A percentile compares a stretch with the other conserved stretches of the same genome.
Evolutionary conservation across 1,140 invertebrate species (phyloP).

Genomic region (Hirudo medicinalis): DNA sequence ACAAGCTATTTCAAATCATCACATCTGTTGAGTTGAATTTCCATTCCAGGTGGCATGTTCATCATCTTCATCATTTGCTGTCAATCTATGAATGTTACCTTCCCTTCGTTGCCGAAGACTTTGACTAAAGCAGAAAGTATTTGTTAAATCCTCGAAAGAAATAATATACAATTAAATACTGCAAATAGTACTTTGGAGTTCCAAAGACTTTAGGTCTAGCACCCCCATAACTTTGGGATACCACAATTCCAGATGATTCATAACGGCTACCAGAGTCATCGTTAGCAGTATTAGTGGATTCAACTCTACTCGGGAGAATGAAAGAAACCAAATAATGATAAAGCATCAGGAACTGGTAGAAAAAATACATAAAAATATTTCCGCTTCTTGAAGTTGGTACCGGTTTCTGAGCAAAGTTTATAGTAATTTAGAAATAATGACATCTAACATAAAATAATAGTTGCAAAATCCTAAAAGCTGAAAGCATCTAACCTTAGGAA

Average conservation of each 20-base stretch:
- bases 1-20: not conserved
- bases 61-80: conserved; percentile 16
- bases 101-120: not conserved
- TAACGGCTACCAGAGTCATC: not conserved
- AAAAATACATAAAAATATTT: too few relatives aligned
- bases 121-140: not conserved
- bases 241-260: not conserved
- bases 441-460: not conserved
- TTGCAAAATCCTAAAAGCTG: not conserved
- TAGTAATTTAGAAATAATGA: not conserved
- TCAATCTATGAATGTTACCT: conserved; percentile 12
- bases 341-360: too few relatives aligned
- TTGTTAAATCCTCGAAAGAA: not conserved
- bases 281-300: not conserved
- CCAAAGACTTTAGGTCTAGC: not conserved
- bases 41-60: conserved; percentile 18
- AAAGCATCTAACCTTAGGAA: not conserved
- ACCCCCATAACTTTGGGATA: not conserved
- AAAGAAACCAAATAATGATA: not conserved
- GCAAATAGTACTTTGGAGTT: not conserved
- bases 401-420: not conserved
- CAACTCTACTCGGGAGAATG: not conserved
- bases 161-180: not conserved
- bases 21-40: conserved; percentile 19
- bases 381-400: not conserved